Evolutionary conservation across 1,140 invertebrate species (phyloP).

Genomic region (Drosophila jambulina): DNA sequence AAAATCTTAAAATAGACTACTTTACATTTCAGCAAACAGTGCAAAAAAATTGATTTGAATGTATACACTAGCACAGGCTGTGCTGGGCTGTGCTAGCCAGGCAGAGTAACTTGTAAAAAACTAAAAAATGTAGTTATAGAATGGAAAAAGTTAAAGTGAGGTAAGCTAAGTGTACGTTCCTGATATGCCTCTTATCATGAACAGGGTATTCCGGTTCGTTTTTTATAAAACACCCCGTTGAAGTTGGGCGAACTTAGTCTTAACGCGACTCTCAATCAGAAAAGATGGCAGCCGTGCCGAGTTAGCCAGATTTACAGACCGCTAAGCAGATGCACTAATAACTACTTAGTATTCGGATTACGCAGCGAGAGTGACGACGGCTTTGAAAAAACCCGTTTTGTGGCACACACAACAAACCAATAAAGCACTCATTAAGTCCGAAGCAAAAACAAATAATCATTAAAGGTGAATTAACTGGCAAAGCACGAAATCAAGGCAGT

Average conservation of each 20-base stretch:
- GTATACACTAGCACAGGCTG: not conserved
- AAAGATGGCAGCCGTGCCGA: conserved; percentile 46
- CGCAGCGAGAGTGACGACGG: conserved; percentile 41
- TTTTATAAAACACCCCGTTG: conserved; percentile 18
- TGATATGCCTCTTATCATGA: conserved; percentile 22
- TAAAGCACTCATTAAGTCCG: conserved; percentile 10
- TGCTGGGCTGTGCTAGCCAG: no score
- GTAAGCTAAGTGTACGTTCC: not conserved
- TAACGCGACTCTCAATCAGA: conserved; percentile 42
- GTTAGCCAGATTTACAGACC: conserved; percentile 16
- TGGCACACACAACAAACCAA: conserved; percentile 16
- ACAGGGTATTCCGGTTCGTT: conserved; percentile 16
- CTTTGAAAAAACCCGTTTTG: conserved; percentile 52
- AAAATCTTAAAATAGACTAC: no score
- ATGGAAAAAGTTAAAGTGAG: not conserved
- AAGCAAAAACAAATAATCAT: conserved; percentile 26
- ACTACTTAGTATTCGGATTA: conserved; percentile 30
- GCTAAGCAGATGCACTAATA: conserved; percentile 40
- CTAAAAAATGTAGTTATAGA: not conserved
- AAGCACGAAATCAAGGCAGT: conserved; percentile 21
- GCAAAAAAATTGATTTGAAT: no score
- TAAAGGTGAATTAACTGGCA: conserved; percentile 65
- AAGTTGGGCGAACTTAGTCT: conserved; percentile 47
- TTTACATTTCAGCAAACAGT: no score
- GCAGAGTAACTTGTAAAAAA: not conserved